Evolutionary conservation across 1,140 invertebrate genomes (phyloP).

Genomic region (Lepidostoma basale): DNA sequence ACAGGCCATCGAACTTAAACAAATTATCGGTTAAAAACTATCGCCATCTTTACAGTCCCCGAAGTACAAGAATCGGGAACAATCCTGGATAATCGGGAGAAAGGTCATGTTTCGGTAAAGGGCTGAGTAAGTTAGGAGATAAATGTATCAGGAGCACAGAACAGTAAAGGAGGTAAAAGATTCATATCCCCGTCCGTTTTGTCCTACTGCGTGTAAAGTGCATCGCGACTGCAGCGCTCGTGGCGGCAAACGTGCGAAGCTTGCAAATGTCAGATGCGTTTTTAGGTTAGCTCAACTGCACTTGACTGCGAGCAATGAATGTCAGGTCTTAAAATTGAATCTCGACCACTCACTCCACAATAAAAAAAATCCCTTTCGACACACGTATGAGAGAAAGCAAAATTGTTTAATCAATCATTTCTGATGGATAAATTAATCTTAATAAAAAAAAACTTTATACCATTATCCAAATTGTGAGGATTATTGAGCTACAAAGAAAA

Average conservation of each 20-base stretch:
- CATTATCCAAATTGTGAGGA: too few species aligned
- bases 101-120: conserved; percentile 41
- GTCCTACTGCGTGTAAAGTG: conserved; percentile 7
- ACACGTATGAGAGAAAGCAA: too few species aligned
- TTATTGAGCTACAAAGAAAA: too few species aligned
- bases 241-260: background rate
- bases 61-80: conserved; percentile 25
- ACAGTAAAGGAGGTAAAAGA: conserved; percentile 24
- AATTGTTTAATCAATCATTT: too few species aligned
- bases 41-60: background rate
- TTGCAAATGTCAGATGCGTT: conserved; percentile 26
- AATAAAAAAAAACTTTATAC: too few species aligned
- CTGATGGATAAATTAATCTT: too few species aligned
- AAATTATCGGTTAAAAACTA: too few species aligned
- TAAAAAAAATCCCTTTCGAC: too few species aligned
- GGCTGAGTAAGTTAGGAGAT: conserved; percentile 46
- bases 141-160: conserved; percentile 39
- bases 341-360: too few species aligned
- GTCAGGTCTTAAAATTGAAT: too few species aligned
- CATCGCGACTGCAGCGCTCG: conserved; percentile 18
- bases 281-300: conserved; percentile 29
- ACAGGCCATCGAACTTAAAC: too few species aligned
- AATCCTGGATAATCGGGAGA: conserved; percentile 17
- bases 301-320: background rate
- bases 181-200: background rate